Evolutionary conservation across 2,113 vertebrate species (phyloP), one percentile per base, ranked within the genome.

Genomic region (Varanus komodoensis): DNA sequence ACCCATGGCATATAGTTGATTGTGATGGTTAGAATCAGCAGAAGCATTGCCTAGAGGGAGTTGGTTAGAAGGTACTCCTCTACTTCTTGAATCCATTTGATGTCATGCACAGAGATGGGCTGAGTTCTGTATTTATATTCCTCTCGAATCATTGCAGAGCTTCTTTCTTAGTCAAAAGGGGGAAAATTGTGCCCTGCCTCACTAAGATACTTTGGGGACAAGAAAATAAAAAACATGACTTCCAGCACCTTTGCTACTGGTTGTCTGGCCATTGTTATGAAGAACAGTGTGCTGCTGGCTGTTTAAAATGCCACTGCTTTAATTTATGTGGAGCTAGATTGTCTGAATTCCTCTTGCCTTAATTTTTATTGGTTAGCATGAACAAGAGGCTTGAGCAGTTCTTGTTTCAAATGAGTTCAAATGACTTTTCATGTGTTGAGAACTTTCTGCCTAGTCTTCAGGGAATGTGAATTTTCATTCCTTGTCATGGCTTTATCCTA

Each of bases 251-350:
- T 61, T 82, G 25, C 9, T 34, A 9, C 17, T 75, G 19, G 71
- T 77, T 77, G 67, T 67, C 38, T n/a, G 25, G 29, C 38, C 6
- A 1, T 61, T 82, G 69, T 92, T 91, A 3, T 68, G 90, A 57
- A 87, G 91, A 44, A 91, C 84, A 68, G 73, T 90, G 73, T 44
- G 84, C 91, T 34, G 68, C 54, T 77, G 68, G 85, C 48, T 80
- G 38, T 74, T 29, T 75, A 84, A 27, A 86, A 44, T 71, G 48
- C 32, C 0, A 0, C n/a, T 19, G 14, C 71, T 82, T 93, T 32
- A 68, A 73, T 50, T 77, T 48, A 84, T 91, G 3, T 84, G 67
- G 73, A 57, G n/a, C 81, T 32, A 34, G 87, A 52, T 81, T 82
- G n/a, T 19, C 3, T 34, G 23, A 80, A 50, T 68, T 89, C 78